Conservation (phyloP, 2,113 vertebrate species). For the Lathamus discolor region DNA sequence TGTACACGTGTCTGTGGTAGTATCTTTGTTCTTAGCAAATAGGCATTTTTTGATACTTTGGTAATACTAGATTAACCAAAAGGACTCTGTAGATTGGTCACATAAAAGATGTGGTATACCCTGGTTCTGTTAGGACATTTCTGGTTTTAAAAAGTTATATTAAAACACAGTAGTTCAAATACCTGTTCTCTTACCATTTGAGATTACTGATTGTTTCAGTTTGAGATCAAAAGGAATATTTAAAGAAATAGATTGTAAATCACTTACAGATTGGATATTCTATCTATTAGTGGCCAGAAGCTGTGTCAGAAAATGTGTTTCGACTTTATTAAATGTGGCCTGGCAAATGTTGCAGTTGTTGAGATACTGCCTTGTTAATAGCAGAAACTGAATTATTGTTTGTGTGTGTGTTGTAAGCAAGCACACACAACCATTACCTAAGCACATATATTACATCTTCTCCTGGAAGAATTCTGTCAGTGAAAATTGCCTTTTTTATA, state of each 20-base stretch:
- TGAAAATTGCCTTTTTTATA: background rate
- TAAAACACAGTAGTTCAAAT: background rate
- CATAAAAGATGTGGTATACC: rapidly evolving
- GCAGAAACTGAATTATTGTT: background rate
- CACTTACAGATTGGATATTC: background rate
- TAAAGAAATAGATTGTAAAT: background rate
- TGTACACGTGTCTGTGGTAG: background rate
- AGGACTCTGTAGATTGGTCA: background rate
- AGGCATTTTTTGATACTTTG: background rate
- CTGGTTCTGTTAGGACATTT: background rate
- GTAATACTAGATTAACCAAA: background rate
- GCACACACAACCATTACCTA: background rate
- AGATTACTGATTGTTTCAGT: background rate
- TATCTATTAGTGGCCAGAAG: background rate
- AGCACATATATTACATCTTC: background rate
- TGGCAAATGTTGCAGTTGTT: background rate
- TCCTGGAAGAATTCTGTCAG: background rate
- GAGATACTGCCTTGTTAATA: background rate
- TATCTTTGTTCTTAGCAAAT: background rate
- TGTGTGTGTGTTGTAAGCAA: background rate
- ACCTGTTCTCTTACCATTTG: background rate
- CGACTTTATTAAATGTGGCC: background rate
- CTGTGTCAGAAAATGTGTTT: background rate
- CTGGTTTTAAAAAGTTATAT: background rate
- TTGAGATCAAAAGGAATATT: background rate